A percentile compares a stretch with the other conserved stretches of the same genome.
These are phyloP conservation scores for Labroides dimidiatus DNA, from an alignment of 2,797 vertebrate species.

Conservation along the genomic window DNA sequence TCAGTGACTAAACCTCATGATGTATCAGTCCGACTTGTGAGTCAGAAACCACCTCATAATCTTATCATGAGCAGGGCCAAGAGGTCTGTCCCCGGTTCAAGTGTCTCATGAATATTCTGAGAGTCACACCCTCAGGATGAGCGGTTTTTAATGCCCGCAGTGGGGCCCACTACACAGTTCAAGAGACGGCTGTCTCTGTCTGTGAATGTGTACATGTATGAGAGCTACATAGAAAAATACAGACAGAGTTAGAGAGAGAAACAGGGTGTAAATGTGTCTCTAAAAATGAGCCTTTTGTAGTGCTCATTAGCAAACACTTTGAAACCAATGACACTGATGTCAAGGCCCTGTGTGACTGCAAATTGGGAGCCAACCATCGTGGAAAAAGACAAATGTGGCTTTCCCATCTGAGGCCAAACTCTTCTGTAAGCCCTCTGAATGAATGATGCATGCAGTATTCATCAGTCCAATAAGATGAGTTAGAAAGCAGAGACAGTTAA, in stretches of 20 bases:
- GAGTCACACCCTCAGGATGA: slow-evolving; percentile 47
- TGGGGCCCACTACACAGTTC: slow-evolving; percentile 21
- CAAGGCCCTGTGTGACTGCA: slow-evolving; percentile 54
- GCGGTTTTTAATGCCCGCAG: slow-evolving; percentile 41
- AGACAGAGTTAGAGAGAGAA: slow-evolving; percentile 6
- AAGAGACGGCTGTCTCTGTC: slow-evolving; percentile 12
- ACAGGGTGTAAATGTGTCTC: slow-evolving; percentile 30
- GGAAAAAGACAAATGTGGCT: slow-evolving; percentile 49
- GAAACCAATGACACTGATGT: slow-evolving; percentile 58
- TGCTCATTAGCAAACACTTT: slow-evolving; percentile 61
- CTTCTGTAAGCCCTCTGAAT: slow-evolving; percentile 27
- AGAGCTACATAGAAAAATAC: not conserved
- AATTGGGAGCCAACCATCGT: slow-evolving; percentile 40
- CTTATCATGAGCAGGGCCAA: slow-evolving; percentile 66
- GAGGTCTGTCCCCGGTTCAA: slow-evolving; percentile 65
- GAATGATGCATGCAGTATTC: slow-evolving; percentile 25
- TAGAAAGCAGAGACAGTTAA: slow-evolving; percentile 32
- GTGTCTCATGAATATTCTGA: slow-evolving; percentile 77
- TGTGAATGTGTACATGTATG: slow-evolving; percentile 7
- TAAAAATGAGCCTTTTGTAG: slow-evolving; percentile 56
- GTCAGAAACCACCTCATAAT: slow-evolving; percentile 67
- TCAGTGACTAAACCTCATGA: slow-evolving; percentile 51
- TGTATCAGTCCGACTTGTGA: slow-evolving; percentile 45
- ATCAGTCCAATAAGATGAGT: slow-evolving; percentile 15
- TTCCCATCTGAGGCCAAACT: slow-evolving; percentile 39